Conservation (phyloP, 2,113 vertebrate genomes). For the Lepisosteus osseus region DNA sequence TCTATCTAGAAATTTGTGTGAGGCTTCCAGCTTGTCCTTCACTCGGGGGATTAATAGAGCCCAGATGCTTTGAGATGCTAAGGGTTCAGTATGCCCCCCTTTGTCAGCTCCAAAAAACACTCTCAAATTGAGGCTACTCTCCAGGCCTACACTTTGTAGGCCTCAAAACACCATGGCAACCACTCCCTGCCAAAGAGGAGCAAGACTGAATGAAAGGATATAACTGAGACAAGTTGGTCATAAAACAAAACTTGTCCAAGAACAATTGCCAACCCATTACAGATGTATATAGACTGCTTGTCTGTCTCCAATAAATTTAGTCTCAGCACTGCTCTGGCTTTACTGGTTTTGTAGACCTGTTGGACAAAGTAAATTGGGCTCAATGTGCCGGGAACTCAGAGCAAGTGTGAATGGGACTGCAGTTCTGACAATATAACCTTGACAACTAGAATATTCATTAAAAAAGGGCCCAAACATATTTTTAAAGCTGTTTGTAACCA, state of each 20-base stretch:
- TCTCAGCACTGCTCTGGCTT: not conserved
- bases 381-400: too few relatives aligned
- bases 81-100: conserved; percentile 1
- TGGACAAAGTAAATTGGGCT: not conserved
- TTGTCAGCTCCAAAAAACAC: conserved; percentile 2
- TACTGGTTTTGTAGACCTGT: not conserved
- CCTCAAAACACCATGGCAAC: conserved; percentile 20
- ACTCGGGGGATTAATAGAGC: conserved; percentile 17
- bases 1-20: not conserved
- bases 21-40: conserved; percentile 1
- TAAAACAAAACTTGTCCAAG: conserved; percentile 5
- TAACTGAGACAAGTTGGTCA: conserved; percentile 7
- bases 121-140: conserved; percentile 8
- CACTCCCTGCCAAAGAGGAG: conserved; percentile 3
- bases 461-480: too few relatives aligned
- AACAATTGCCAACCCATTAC: not conserved
- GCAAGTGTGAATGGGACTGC: too few relatives aligned
- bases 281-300: not conserved
- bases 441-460: too few relatives aligned
- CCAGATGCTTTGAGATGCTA: conserved; percentile 19
- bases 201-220: conserved; percentile 7
- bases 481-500: too few relatives aligned
- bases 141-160: conserved; percentile 11
- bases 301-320: conserved; percentile 8
- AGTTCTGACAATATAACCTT: too few relatives aligned